Conservation (phyloP, 1,140 invertebrate genomes). For the Meloidogyne chitwoodi region DNA sequence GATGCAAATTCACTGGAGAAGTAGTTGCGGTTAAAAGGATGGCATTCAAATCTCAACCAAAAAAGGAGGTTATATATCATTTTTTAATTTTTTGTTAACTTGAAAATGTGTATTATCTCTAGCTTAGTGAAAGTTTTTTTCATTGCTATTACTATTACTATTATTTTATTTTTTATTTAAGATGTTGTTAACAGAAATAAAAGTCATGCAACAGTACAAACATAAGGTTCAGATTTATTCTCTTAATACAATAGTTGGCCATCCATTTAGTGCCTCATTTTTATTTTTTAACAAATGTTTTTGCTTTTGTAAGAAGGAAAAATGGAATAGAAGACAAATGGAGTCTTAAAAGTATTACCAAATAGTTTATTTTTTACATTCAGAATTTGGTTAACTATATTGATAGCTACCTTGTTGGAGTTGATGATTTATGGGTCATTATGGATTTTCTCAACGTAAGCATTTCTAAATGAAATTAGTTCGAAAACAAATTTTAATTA, state of each 20-base stretch:
- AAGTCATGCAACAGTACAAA: conserved; percentile 60
- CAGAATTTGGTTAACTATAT: conserved; percentile 65
- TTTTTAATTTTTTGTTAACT: not conserved
- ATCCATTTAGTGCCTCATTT: too few relatives aligned
- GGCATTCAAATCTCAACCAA: conserved; percentile 64
- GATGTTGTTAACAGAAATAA: conserved; percentile 61
- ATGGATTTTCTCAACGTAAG: conserved; percentile 63
- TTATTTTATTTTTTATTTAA: too few relatives aligned
- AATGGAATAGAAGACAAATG: too few relatives aligned
- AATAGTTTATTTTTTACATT: not conserved
- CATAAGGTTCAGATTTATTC: conserved; percentile 34
- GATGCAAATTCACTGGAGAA: conserved; percentile 49
- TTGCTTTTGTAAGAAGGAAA: too few relatives aligned
- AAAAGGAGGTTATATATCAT: conserved; percentile 63
- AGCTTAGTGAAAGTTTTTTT: too few relatives aligned
- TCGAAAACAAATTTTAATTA: too few relatives aligned
- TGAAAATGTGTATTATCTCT: not conserved
- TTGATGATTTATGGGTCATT: conserved; percentile 64
- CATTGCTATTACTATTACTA: too few relatives aligned
- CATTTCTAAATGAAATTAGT: not conserved
- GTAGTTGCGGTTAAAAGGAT: conserved; percentile 65
- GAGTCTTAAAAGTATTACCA: too few relatives aligned
- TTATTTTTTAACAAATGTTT: too few relatives aligned
- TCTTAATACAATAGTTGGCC: not conserved
- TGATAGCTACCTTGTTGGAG: conserved; percentile 56